These are phyloP conservation scores for Conger conger DNA, from an alignment of 2,113 vertebrate species.

Conservation along the genomic window DNA sequence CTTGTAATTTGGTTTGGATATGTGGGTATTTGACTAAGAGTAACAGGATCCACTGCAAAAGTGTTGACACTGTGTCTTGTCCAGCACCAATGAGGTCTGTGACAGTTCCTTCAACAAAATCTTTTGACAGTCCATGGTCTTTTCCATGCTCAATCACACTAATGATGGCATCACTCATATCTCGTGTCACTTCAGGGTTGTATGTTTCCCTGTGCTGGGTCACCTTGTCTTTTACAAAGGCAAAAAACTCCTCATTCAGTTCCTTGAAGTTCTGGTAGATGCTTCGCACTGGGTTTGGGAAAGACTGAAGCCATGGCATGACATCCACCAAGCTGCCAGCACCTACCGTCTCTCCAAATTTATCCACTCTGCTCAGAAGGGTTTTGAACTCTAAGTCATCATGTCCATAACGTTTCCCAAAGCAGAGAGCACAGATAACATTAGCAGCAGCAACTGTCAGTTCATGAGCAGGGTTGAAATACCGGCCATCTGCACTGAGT, in stretches of 20 bases:
- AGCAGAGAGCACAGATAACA: conserved; percentile 81
- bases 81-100: conserved; percentile 80
- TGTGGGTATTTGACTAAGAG: conserved; percentile 74
- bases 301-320: conserved; percentile 83
- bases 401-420: conserved; percentile 77
- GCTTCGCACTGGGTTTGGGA: conserved; percentile 81
- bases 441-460: conserved; percentile 78
- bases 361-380: conserved; percentile 66
- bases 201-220: conserved; percentile 73
- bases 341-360: conserved; percentile 81
- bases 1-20: conserved; percentile 71
- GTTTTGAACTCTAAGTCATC: conserved; percentile 75
- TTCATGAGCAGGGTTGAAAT: conserved; percentile 69
- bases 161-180: conserved; percentile 80
- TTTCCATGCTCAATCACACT: conserved; percentile 62
- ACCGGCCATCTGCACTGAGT: conserved; percentile 55
- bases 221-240: conserved; percentile 74
- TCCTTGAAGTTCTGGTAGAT: conserved; percentile 77
- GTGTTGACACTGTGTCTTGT: conserved; percentile 78
- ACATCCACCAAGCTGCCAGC: conserved; percentile 84
- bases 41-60: conserved; percentile 76
- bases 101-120: conserved; percentile 74
- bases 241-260: conserved; percentile 74
- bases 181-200: conserved; percentile 57
- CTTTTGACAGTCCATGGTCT: conserved; percentile 58